Percentiles rank a stretch among this genome's conserved stretches.
These are phyloP conservation scores for Electrophaes corylata DNA, from an alignment of 2,888 invertebrate genomes.

Conservation along the genomic window DNA sequence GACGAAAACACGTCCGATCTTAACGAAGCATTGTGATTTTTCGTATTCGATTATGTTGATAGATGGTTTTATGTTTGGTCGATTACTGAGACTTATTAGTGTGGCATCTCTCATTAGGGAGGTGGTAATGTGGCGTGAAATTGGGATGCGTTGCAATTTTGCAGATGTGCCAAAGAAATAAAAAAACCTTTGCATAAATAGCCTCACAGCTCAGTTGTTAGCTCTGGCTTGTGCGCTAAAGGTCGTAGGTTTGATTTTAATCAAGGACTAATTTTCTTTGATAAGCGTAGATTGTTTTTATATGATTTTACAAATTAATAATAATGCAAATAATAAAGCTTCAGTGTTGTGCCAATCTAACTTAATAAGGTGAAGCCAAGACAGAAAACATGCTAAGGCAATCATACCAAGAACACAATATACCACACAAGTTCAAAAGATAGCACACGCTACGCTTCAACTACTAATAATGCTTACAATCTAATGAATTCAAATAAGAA, in stretches of 20 bases:
- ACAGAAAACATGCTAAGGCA: too few species aligned
- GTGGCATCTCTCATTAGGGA: slow-evolving; percentile 51
- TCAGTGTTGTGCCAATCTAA: too few species aligned
- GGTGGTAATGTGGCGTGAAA: slow-evolving; percentile 51
- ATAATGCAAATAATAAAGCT: too few species aligned
- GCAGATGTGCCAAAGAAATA: slow-evolving; percentile 12
- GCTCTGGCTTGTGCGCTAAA: neutral
- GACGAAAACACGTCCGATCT: slow-evolving; percentile 50
- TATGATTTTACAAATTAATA: too few species aligned
- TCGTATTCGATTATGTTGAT: slow-evolving; percentile 77
- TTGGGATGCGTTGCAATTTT: slow-evolving; percentile 38
- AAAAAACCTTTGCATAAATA: neutral
- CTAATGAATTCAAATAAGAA: too few species aligned
- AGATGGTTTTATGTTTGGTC: slow-evolving; percentile 63
- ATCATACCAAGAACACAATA: too few species aligned
- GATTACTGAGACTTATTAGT: slow-evolving; percentile 42
- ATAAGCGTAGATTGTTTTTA: neutral
- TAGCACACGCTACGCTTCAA: too few species aligned
- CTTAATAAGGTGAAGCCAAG: too few species aligned
- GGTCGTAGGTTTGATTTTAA: neutral
- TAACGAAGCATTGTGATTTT: slow-evolving; percentile 82
- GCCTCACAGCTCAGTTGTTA: neutral
- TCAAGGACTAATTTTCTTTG: neutral
- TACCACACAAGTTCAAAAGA: too few species aligned
- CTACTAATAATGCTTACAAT: too few species aligned